Evolutionary conservation across 1,140 invertebrate genomes (phyloP).

Genomic region (Xylocopa sonorina): DNA sequence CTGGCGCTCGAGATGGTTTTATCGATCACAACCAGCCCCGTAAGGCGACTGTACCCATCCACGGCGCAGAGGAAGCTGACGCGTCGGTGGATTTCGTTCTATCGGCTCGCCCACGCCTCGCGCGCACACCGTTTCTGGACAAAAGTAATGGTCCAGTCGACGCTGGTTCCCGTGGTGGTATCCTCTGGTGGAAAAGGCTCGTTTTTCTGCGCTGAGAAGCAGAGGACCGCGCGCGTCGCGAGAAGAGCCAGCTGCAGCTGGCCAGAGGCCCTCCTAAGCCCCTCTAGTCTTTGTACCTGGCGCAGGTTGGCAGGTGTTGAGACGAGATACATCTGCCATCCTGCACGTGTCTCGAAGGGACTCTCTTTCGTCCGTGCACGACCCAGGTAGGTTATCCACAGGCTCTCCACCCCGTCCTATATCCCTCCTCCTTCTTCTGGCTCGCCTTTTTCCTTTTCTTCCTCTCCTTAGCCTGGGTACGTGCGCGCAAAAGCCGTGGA

Average conservation of each 20-base stretch:
- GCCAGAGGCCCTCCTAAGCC: constrained; percentile 45
- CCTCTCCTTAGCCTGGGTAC: not conserved
- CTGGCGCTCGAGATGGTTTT: not conserved
- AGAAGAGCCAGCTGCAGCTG: constrained; percentile 40
- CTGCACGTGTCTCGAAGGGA: constrained; percentile 61
- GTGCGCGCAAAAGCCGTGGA: constrained; percentile 32
- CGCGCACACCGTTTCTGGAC: not conserved
- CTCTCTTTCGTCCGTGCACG: constrained; percentile 3
- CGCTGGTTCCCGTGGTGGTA: not conserved
- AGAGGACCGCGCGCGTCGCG: not conserved
- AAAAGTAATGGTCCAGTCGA: constrained; percentile 8
- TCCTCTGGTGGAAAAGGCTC: constrained; percentile 29
- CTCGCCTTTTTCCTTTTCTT: not conserved
- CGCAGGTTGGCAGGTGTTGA: constrained; percentile 74
- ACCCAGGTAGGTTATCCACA: not conserved
- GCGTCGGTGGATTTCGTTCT: not conserved
- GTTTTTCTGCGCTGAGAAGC: constrained; percentile 27
- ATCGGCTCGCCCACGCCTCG: constrained; percentile 1
- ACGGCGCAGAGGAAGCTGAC: not conserved
- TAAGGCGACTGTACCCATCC: not conserved
- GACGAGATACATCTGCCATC: constrained; percentile 72
- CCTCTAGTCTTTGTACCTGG: constrained; percentile 67
- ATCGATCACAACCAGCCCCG: not conserved
- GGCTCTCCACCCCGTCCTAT: too few relatives aligned
- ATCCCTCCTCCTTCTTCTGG: too few relatives aligned